phyloP scores from a whole-genome alignment of 2,113 vertebrate species.

The Oreochromis niloticus region DNA sequence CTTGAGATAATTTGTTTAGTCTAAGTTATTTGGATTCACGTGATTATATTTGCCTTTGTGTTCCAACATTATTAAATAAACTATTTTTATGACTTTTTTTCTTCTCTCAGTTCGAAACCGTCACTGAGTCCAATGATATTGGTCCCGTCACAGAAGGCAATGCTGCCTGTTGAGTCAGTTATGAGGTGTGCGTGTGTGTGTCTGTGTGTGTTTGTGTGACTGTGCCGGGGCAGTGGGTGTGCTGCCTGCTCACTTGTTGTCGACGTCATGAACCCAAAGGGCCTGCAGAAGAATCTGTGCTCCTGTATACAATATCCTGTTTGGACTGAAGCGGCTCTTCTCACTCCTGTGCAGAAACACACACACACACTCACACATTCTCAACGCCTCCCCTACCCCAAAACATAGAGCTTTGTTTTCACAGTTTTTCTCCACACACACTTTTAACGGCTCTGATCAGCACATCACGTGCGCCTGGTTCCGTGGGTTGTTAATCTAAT shows the following conservation, averaged over 20 bases:
- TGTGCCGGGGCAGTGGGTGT: not conserved
- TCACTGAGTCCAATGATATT: conserved; percentile 20
- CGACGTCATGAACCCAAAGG: conserved; percentile 28
- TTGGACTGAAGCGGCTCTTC: conserved; percentile 41
- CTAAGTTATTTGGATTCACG: not conserved
- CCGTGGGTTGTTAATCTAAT: not conserved
- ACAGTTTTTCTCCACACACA: conserved; percentile 5
- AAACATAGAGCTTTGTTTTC: conserved; percentile 39
- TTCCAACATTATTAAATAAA: not conserved
- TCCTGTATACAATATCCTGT: conserved; percentile 70
- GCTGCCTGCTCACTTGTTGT: conserved; percentile 21
- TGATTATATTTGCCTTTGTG: not conserved
- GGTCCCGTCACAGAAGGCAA: conserved; percentile 6
- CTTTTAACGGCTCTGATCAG: not conserved
- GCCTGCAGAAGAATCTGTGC: conserved; percentile 54
- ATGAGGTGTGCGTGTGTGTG: not conserved
- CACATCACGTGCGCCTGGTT: not conserved
- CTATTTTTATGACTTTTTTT: not conserved
- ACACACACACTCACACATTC: not conserved
- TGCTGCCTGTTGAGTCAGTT: conserved; percentile 15
- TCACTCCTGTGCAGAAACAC: not conserved
- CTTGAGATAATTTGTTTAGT: not conserved
- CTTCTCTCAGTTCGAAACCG: not conserved
- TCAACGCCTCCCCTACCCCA: not conserved
- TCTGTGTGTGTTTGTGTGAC: not conserved